These are phyloP conservation scores for Melanotaenia nigrans DNA, from an alignment of 2,797 vertebrate species.

Conservation along the genomic window DNA sequence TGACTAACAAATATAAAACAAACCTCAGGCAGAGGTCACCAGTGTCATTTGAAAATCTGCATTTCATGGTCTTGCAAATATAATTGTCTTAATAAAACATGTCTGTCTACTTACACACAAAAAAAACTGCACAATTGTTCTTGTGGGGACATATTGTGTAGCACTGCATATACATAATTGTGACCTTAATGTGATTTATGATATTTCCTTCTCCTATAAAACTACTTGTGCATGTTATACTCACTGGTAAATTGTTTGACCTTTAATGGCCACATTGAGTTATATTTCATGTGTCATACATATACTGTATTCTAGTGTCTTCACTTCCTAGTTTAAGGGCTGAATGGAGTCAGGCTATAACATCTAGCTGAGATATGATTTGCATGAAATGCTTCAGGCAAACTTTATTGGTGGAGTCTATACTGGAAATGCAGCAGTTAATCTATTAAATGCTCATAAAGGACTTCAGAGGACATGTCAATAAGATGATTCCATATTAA, in stretches of 20 bases:
- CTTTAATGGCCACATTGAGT: conserved; percentile 42
- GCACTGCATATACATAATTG: conserved; percentile 31
- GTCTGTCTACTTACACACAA: conserved; percentile 3
- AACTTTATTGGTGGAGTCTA: conserved; percentile 8
- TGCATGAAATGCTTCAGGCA: conserved; percentile 10
- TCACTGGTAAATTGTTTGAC: conserved; percentile 46
- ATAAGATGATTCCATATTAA: conserved; percentile 9
- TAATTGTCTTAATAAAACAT: conserved; percentile 41
- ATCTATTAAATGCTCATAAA: not conserved
- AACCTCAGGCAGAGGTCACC: conserved; percentile 22
- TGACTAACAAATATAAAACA: conserved; percentile 17
- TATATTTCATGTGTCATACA: conserved; percentile 15
- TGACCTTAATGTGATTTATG: conserved; percentile 66
- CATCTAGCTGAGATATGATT: conserved; percentile 8
- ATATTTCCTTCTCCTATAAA: conserved; percentile 39
- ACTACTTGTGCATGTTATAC: conserved; percentile 38
- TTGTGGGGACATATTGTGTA: conserved; percentile 27
- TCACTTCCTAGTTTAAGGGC: conserved; percentile 4
- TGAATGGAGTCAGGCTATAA: conserved; percentile 13
- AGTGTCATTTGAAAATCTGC: conserved; percentile 12
- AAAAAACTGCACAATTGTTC: conserved; percentile 28
- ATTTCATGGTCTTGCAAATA: conserved; percentile 4
- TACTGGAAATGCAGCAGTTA: conserved; percentile 15
- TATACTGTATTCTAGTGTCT: conserved; percentile 5
- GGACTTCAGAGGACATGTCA: conserved; percentile 4